A percentile compares a stretch with the other conserved stretches of the same genome.
Conservation (phyloP, 2,888 invertebrate genomes). For the Hydrotaea diabolus region DNA sequence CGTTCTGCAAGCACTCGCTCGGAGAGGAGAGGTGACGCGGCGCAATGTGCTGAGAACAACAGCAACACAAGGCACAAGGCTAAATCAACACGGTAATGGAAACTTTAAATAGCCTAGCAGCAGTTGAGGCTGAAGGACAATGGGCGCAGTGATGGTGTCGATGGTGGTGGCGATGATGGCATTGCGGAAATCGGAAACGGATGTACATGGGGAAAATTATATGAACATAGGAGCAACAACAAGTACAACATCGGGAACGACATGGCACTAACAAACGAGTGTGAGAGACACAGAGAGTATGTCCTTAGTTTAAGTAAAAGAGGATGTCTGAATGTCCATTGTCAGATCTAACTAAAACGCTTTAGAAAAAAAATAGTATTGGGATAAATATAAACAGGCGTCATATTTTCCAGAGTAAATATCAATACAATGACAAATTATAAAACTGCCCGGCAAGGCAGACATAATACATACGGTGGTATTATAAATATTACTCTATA, state of each 20-base stretch:
- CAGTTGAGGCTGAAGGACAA: neutral
- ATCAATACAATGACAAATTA: conserved; percentile 57
- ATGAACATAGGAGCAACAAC: conserved; percentile 32
- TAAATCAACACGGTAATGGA: conserved; percentile 37
- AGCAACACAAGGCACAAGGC: neutral
- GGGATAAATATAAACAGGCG: conserved; percentile 20
- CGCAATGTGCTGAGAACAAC: conserved; percentile 9
- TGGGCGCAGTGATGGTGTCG: neutral
- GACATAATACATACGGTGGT: neutral
- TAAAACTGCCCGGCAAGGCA: neutral
- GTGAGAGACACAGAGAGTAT: neutral
- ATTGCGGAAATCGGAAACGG: conserved; percentile 45
- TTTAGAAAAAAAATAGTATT: neutral
- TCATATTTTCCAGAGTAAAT: conserved; percentile 27
- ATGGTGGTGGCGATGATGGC: neutral
- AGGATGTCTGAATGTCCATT: neutral
- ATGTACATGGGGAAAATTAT: conserved; percentile 58
- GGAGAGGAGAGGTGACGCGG: neutral
- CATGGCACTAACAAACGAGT: conserved; percentile 1
- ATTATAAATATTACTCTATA: no score
- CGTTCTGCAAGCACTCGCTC: neutral
- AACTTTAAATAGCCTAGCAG: conserved; percentile 44
- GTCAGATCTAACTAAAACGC: conserved; percentile 7
- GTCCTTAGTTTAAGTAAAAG: neutral
- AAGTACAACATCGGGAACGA: neutral